phyloP scores from a whole-genome alignment of 2,888 invertebrate genomes.

The Torymus auratus region DNA sequence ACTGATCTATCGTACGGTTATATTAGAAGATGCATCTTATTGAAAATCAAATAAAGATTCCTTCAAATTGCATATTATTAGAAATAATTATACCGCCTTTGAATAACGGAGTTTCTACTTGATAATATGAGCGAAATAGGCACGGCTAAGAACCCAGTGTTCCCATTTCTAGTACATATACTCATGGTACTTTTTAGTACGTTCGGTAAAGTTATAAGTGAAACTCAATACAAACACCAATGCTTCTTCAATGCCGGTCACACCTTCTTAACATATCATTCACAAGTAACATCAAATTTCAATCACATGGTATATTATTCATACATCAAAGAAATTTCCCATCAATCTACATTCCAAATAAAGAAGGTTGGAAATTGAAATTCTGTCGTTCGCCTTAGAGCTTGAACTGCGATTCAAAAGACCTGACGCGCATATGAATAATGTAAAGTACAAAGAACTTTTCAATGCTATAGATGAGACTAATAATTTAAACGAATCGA shows the following conservation, averaged over 20 bases:
- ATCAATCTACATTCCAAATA: too few species aligned
- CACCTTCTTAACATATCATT: constrained; percentile 21
- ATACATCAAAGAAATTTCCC: too few species aligned
- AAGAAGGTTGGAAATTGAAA: too few species aligned
- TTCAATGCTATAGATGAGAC: too few species aligned
- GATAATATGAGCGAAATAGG: background rate
- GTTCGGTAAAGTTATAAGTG: background rate
- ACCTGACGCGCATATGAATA: too few species aligned
- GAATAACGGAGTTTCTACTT: constrained; percentile 31
- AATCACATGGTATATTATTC: background rate
- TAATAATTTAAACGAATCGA: too few species aligned
- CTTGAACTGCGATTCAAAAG: too few species aligned
- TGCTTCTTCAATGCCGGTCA: constrained; percentile 9
- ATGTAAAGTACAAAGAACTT: too few species aligned
- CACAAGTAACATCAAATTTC: constrained; percentile 2
- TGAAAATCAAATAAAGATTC: constrained; percentile 13
- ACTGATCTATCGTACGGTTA: background rate
- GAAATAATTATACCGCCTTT: constrained; percentile 11
- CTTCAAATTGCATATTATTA: constrained; percentile 26
- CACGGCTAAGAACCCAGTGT: background rate
- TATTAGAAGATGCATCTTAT: background rate
- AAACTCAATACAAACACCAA: constrained; percentile 40
- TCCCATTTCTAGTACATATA: constrained; percentile 29
- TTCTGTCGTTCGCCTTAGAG: too few species aligned
- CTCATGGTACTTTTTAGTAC: constrained; percentile 4